These are phyloP conservation scores for Podarcis muralis DNA, from an alignment of 2,113 vertebrate genomes.

Conservation along the genomic window DNA sequence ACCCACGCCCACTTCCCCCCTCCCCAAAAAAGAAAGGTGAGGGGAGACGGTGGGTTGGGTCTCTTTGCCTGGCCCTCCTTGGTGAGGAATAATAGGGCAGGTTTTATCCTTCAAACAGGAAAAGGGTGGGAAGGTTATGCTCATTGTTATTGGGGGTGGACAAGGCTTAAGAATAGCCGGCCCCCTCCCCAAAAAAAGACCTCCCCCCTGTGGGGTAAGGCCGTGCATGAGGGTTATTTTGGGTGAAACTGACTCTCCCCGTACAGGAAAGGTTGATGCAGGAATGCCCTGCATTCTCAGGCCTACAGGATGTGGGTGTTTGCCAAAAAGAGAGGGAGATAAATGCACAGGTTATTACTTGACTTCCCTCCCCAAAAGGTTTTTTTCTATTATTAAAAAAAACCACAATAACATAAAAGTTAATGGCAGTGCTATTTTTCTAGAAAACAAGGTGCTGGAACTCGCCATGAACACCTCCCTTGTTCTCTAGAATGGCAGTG, in stretches of 20 bases:
- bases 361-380: not conserved
- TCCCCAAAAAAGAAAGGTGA: not conserved
- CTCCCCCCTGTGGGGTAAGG: not conserved
- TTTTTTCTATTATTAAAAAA: no score
- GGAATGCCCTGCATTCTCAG: not conserved
- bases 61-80: no score
- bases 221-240: not conserved
- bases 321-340: not conserved
- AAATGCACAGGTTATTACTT: not conserved
- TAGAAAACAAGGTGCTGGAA: no score
- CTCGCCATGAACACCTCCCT: no score
- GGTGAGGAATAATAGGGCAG: not conserved
- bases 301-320: not conserved
- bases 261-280: no score
- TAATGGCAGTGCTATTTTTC: no score
- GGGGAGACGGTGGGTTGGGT: not conserved
- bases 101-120: not conserved
- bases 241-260: not conserved
- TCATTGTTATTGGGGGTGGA: not conserved
- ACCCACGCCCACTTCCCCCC: not conserved
- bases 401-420: no score
- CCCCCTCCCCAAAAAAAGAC: not conserved
- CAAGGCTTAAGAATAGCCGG: not conserved
- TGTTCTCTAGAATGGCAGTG: no score
- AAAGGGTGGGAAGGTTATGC: not conserved